These are phyloP conservation scores for Lysandra bellargus DNA, from an alignment of 2,888 invertebrate species.

Conservation along the genomic window DNA sequence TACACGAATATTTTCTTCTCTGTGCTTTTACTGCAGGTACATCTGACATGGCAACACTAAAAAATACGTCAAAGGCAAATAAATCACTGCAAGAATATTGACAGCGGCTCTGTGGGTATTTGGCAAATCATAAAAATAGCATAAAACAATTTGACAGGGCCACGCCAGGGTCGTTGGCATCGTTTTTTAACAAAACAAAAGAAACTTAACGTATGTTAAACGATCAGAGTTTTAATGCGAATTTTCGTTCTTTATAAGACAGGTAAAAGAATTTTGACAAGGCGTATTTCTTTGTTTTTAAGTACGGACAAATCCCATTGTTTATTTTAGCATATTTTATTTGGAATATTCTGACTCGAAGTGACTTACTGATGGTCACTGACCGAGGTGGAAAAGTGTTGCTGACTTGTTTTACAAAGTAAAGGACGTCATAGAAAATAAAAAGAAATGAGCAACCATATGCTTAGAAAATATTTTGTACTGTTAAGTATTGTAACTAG, in stretches of 20 bases:
- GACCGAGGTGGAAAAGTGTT: not conserved
- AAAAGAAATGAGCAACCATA: not conserved
- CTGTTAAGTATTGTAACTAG: not conserved
- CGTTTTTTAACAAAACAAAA: conserved; percentile 15
- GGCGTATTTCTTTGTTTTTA: conserved; percentile 1
- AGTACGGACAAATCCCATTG: not conserved
- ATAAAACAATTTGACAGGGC: conserved; percentile 14
- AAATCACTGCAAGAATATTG: not conserved
- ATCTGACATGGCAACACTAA: not conserved
- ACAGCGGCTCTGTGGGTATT: conserved; percentile 1
- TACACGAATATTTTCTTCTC: too few relatives aligned
- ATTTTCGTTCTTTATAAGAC: not conserved
- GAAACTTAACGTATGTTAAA: not conserved
- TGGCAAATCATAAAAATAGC: conserved; percentile 4
- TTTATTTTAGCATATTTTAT: not conserved
- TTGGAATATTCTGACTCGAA: not conserved
- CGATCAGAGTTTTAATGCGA: not conserved
- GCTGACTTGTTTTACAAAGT: too few relatives aligned
- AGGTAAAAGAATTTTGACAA: conserved; percentile 26
- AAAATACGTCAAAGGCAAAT: not conserved
- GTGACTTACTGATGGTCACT: not conserved
- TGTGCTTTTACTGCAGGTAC: not conserved
- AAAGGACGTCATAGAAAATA: not conserved
- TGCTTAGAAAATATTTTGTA: not conserved
- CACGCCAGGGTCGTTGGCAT: conserved; percentile 14